These are phyloP conservation scores for Suricata suricatta DNA, from an alignment of 2,113 vertebrate genomes.

Conservation along the genomic window DNA sequence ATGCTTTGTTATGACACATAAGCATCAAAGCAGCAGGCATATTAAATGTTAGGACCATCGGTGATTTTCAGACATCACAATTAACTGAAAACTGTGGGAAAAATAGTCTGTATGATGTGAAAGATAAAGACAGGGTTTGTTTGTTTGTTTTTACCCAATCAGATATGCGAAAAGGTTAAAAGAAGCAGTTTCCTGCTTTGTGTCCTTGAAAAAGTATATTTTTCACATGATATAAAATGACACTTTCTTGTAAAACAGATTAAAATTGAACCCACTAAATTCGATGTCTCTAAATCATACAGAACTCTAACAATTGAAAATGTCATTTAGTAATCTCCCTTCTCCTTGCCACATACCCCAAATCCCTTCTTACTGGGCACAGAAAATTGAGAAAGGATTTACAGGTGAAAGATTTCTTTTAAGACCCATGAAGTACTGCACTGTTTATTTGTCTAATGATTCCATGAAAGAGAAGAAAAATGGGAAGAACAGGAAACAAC, in stretches of 20 bases:
- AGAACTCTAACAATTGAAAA: neutral
- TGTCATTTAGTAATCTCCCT: slow-evolving; percentile 29
- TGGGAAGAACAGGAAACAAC: neutral
- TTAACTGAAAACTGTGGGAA: neutral
- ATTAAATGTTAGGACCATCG: neutral
- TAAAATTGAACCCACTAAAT: slow-evolving; percentile 50
- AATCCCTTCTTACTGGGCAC: neutral
- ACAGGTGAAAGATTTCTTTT: neutral
- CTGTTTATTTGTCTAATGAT: neutral
- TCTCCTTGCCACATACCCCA: neutral
- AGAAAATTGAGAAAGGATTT: neutral
- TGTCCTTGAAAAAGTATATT: neutral
- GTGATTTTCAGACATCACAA: neutral
- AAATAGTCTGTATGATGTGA: neutral
- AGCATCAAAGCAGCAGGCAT: neutral
- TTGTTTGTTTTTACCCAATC: neutral
- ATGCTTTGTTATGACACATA: neutral
- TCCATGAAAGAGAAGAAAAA: neutral
- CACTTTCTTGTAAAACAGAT: slow-evolving; percentile 46
- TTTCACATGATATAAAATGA: slow-evolving; percentile 46
- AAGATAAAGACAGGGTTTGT: neutral
- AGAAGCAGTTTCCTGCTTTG: neutral
- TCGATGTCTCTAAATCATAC: slow-evolving; percentile 58
- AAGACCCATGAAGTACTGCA: neutral
- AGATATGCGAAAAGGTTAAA: neutral